Percentiles rank a stretch among this genome's conserved stretches.
Evolutionary conservation across 2,888 invertebrate species (phyloP).

Genomic region (Leptopilina syphax): DNA sequence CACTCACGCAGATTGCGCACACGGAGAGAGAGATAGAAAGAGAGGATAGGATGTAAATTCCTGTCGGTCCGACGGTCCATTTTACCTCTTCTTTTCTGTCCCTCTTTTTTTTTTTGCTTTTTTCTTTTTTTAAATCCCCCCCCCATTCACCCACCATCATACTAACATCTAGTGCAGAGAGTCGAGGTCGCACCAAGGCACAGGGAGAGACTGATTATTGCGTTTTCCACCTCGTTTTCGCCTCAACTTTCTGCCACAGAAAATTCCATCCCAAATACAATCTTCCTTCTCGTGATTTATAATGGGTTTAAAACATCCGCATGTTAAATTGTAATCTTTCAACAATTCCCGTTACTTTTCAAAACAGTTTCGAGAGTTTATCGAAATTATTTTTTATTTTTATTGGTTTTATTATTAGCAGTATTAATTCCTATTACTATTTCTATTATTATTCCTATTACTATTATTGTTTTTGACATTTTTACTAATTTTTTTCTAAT

Average conservation of each 20-base stretch:
- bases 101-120: constrained; percentile 59
- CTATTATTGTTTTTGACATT: too few species aligned
- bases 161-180: constrained; percentile 34
- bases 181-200: constrained; percentile 39
- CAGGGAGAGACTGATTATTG: constrained; percentile 21
- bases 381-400: not conserved
- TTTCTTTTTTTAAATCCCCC: too few species aligned
- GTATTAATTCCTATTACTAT: too few species aligned
- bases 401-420: not conserved
- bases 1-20: constrained; percentile 76
- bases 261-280: constrained; percentile 34
- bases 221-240: constrained; percentile 38
- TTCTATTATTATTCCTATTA: not conserved
- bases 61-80: constrained; percentile 74
- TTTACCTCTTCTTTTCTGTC: constrained; percentile 66
- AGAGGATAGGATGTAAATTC: constrained; percentile 73
- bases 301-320: constrained; percentile 25
- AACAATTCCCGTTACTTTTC: not conserved
- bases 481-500: too few species aligned
- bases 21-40: too few species aligned
- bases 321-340: constrained; percentile 6
- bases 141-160: not conserved
- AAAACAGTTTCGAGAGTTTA: not conserved
- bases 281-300: constrained; percentile 24
- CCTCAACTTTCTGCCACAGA: constrained; percentile 34